Evolutionary conservation across 2,113 vertebrate genomes (phyloP).

Genomic region (Actenoides lindsayi): DNA sequence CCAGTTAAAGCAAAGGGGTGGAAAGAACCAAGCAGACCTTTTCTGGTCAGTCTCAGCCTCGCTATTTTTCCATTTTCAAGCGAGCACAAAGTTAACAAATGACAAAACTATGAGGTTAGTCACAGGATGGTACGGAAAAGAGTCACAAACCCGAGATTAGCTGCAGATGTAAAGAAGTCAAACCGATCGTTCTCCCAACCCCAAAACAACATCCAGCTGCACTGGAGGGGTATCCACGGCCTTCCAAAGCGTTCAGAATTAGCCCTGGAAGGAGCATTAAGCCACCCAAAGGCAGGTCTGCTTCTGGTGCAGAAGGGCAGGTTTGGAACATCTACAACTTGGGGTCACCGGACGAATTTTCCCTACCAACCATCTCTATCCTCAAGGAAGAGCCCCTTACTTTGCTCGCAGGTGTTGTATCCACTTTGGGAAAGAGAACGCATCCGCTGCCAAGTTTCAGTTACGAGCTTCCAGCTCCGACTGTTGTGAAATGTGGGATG

Average conservation of each 20-base stretch:
- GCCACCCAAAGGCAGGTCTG: background rate
- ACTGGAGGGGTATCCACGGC: rapidly evolving
- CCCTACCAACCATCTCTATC: background rate
- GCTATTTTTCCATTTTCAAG: background rate
- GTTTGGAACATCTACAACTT: background rate
- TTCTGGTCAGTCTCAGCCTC: background rate
- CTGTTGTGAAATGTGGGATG: background rate
- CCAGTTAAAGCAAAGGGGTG: background rate
- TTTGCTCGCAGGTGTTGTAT: background rate
- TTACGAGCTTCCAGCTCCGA: background rate
- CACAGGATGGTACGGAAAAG: background rate
- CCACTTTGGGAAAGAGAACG: background rate
- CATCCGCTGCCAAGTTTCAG: background rate
- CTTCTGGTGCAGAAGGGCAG: background rate
- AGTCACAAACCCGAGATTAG: background rate
- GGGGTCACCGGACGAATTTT: background rate
- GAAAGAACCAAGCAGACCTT: background rate
- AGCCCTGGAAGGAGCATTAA: background rate
- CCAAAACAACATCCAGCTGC: background rate
- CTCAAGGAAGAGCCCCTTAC: background rate
- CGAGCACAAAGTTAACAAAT: background rate
- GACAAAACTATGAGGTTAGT: background rate
- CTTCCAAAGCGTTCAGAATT: background rate
- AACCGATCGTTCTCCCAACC: background rate
- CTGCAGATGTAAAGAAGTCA: background rate